Base-by-base conservation (phyloP, 2,888 invertebrate species). In the Megalurothrips usitatus region DNA sequence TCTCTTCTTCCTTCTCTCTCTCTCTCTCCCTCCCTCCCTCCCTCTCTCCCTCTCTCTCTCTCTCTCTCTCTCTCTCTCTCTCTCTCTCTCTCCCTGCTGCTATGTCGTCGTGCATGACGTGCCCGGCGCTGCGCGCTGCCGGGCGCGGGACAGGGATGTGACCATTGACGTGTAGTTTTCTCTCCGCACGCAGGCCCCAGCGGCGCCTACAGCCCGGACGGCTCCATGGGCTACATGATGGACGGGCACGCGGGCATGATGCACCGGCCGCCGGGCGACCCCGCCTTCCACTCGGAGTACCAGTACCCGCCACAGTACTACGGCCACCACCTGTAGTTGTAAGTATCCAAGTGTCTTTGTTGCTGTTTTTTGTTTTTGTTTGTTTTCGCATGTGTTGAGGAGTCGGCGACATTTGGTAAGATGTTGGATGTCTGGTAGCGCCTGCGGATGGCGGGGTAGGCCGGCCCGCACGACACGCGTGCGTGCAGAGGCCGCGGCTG, bases 151-250 rank as follows among this genome's bases (percentile, higher is more conserved):
- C 90, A 89, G 90, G 87, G 88, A 88, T 88, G 87, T 90, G 89
- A 90, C 89, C 88, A 26, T 75, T 75, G 68, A 75, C 68, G 68
- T 83, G 89, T 92, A 94, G 96, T 96, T 88, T 96, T 96, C 90
- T 93, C 94, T 87, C 95, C 95, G 85, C 95, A 95, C 89, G 95
- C 96, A 90, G 96, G 96, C 88, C 96, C 97, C 86, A 96, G 96
- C 89, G 96, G 96, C 86, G 94, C 94, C 84, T 98, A 98, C 91
- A 97, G 97, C 89, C 97, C 97, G 85, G 98, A 98, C 88, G 96
- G 95, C 86, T 92, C 94, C 87, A 96, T 96, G 92, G 96, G 97
- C 89, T 96, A 97, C 89, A 97, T 97, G 95, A 97, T 97, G 96
- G 97, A 98, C 90, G 95, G 96, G 86, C 96, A 96, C 90, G 92